Percentiles rank a stretch among this genome's conserved stretches.
phyloP scores from a whole-genome alignment of 2,797 vertebrate species.

The Neosalanx taihuensis region DNA sequence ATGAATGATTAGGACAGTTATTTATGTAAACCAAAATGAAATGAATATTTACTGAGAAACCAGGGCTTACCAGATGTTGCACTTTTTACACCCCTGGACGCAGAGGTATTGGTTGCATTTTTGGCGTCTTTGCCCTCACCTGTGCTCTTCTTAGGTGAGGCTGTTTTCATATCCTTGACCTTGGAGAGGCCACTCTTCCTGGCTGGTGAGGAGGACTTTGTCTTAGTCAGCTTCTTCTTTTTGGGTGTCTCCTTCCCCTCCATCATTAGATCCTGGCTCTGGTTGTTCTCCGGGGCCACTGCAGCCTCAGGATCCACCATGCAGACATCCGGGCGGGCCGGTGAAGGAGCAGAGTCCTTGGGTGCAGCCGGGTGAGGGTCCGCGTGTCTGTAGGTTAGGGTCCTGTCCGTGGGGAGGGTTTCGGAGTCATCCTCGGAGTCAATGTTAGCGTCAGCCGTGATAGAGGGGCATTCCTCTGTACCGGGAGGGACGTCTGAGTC shows the following conservation, averaged over 20 bases:
- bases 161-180: constrained; percentile 83
- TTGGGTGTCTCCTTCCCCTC: constrained; percentile 86
- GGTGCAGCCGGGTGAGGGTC: constrained; percentile 85
- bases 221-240: constrained; percentile 89
- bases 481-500: constrained; percentile 96
- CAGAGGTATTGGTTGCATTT: constrained; percentile 92
- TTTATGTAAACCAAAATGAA: not conserved
- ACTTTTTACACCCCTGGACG: constrained; percentile 87
- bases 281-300: constrained; percentile 83
- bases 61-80: constrained; percentile 76
- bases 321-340: constrained; percentile 88
- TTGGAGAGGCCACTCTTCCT: constrained; percentile 85
- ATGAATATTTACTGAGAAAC: not conserved
- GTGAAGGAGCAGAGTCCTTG: constrained; percentile 87
- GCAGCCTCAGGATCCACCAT: constrained; percentile 95
- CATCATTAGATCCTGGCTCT: constrained; percentile 84
- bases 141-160: constrained; percentile 87
- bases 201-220: constrained; percentile 86
- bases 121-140: constrained; percentile 93
- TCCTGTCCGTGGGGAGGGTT: constrained; percentile 95
- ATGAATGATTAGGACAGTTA: not conserved
- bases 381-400: constrained; percentile 87
- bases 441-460: constrained; percentile 97
- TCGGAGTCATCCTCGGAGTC: constrained; percentile 98
- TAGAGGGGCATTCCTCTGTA: constrained; percentile 96